Conservation (phyloP, 2,888 invertebrate species). For the Phymatocera aterrima region DNA sequence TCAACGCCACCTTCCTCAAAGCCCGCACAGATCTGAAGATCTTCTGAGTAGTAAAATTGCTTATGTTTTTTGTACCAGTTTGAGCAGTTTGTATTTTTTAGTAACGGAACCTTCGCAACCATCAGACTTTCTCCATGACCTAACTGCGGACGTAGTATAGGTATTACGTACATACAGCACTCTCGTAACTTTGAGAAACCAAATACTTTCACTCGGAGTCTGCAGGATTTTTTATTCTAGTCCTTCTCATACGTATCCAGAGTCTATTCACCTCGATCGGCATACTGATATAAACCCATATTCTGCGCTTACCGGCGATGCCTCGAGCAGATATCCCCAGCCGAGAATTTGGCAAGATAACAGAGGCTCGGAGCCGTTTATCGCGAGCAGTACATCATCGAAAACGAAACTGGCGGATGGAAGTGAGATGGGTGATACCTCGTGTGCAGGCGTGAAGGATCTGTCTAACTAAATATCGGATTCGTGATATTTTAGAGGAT, state of each 20-base stretch:
- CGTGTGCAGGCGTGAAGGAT: background rate
- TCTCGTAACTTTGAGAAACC: no score
- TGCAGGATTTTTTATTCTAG: no score
- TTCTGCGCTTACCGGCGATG: background rate
- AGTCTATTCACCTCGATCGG: no score
- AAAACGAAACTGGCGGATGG: background rate
- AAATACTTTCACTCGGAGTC: no score
- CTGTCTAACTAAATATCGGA: conserved; percentile 2
- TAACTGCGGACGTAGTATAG: background rate
- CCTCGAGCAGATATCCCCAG: background rate
- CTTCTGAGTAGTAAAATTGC: background rate
- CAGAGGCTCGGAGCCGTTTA: background rate
- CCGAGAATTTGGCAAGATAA: background rate
- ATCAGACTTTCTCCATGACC: conserved; percentile 7
- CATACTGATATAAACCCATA: no score
- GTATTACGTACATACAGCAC: no score
- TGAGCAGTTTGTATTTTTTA: background rate
- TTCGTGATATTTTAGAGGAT: background rate
- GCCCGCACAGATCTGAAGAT: background rate
- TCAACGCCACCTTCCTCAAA: background rate
- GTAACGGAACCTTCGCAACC: background rate
- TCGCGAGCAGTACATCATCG: background rate
- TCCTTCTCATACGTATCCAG: no score
- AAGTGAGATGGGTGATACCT: background rate
- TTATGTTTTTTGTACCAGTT: background rate